Conservation (phyloP, 1,140 invertebrate genomes). For the Hylyphantes graminicola region DNA sequence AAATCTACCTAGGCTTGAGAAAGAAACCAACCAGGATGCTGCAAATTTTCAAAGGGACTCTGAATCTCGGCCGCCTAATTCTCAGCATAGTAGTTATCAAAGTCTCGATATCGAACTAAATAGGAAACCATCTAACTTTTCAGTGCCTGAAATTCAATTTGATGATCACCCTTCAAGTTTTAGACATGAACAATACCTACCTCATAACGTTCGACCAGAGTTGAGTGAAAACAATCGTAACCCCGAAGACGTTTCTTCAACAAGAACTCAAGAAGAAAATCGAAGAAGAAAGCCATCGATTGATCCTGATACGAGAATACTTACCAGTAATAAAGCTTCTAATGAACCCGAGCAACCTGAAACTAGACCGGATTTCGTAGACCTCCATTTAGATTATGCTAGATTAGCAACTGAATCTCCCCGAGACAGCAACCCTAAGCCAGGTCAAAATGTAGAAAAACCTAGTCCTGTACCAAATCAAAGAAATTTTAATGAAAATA, state of each 20-base stretch:
- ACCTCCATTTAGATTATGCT: conserved; percentile 3
- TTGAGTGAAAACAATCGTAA: background rate
- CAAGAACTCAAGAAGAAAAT: background rate
- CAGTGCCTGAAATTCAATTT: conserved; percentile 41
- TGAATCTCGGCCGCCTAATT: background rate
- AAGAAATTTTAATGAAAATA: too few species aligned
- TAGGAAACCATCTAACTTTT: conserved; percentile 6
- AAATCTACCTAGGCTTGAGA: conserved; percentile 29
- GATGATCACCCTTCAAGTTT: conserved; percentile 42
- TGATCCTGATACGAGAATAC: background rate
- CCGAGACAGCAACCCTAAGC: conserved; percentile 4
- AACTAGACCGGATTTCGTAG: background rate
- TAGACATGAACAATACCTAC: conserved; percentile 13
- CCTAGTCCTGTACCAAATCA: background rate
- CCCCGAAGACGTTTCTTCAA: background rate
- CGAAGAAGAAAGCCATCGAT: conserved; percentile 5
- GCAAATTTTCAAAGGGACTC: conserved; percentile 2
- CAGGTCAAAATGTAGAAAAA: background rate
- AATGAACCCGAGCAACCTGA: background rate
- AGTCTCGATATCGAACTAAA: conserved; percentile 30
- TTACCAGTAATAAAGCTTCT: conserved; percentile 36
- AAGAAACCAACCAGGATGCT: conserved; percentile 19
- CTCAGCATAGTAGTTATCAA: background rate
- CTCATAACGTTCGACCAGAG: conserved; percentile 18
- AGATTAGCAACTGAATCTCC: background rate